Conservation (phyloP, 2,797 vertebrate species). For the Setipinna tenuifilis region DNA sequence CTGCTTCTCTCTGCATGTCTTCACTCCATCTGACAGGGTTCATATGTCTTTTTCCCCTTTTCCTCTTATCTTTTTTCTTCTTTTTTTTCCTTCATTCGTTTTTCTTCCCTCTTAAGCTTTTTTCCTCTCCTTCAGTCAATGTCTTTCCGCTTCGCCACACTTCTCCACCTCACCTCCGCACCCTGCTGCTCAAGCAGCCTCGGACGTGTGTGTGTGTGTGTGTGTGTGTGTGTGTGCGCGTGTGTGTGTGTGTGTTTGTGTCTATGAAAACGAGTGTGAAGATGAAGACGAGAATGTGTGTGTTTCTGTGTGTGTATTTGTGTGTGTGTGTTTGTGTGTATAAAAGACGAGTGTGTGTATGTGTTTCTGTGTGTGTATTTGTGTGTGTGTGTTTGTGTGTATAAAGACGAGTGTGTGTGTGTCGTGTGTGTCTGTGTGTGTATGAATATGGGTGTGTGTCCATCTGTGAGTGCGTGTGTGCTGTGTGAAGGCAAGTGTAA, state of each 20-base stretch:
- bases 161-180: neutral
- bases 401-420: no score
- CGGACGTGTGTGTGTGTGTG: neutral
- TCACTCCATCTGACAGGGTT: neutral
- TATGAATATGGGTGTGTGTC: neutral
- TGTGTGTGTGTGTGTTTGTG: neutral
- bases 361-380: neutral
- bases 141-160: neutral
- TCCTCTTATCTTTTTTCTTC: neutral
- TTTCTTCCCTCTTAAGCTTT: neutral
- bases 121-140: neutral
- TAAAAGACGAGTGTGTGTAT: neutral
- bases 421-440: no score
- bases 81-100: neutral
- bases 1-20: no score
- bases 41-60: neutral
- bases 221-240: neutral
- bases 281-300: no score
- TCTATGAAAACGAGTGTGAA: no score
- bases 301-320: conserved; percentile 7
- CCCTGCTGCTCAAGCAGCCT: neutral
- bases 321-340: neutral
- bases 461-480: neutral
- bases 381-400: no score
- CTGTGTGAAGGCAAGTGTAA: neutral